These are phyloP conservation scores for Rattus rattus DNA, from an alignment of 2,113 vertebrate species.

Conservation along the genomic window DNA sequence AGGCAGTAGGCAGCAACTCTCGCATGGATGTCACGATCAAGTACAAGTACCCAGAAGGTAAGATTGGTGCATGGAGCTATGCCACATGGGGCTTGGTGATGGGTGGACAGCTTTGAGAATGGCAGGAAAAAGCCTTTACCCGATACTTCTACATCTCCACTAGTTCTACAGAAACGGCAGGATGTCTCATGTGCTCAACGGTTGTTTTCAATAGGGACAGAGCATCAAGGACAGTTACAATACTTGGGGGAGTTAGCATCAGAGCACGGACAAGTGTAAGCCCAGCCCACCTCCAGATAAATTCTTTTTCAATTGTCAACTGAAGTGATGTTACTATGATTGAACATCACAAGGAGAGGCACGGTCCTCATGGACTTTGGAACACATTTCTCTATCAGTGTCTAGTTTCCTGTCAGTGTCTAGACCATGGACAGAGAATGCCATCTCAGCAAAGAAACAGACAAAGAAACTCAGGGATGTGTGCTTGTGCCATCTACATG, in stretches of 20 bases:
- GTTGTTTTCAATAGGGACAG: neutral
- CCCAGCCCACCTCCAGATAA: neutral
- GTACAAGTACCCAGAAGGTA: conserved; percentile 90
- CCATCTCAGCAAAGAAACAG: neutral
- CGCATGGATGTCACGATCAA: conserved; percentile 86
- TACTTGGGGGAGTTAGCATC: neutral
- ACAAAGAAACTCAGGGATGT: neutral
- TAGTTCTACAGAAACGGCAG: neutral
- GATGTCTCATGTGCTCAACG: neutral
- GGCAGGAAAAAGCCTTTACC: neutral
- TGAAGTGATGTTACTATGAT: neutral
- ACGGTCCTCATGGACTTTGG: neutral
- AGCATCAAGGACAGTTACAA: neutral
- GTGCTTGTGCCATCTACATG: neutral
- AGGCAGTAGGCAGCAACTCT: conserved; percentile 86
- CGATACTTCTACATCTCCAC: neutral
- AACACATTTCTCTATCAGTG: neutral
- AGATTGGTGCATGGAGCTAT: neutral
- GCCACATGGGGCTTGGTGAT: rapidly evolving
- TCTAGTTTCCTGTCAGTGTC: no score
- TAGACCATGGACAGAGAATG: neutral
- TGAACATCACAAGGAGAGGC: neutral
- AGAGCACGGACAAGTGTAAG: neutral
- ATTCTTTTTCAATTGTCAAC: neutral
- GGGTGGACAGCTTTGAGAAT: neutral